phyloP scores from a whole-genome alignment of 2,113 vertebrate species.

The Laticauda laticaudata region DNA sequence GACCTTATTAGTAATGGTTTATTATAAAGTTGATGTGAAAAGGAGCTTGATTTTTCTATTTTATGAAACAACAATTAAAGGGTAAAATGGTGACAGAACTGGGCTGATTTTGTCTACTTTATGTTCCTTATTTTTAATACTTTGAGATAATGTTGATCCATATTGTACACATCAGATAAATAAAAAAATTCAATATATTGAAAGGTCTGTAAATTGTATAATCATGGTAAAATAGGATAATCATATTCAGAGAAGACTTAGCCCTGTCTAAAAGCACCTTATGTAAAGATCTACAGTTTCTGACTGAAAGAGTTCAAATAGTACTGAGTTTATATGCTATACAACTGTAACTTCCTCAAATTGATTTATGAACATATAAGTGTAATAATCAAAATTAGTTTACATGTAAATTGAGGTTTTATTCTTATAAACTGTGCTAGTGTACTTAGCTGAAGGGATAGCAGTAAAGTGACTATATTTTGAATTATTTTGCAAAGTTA shows the following conservation, averaged over 20 bases:
- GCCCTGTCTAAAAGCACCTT: background rate
- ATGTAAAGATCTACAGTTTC: background rate
- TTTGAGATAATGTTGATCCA: background rate
- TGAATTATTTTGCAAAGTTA: background rate
- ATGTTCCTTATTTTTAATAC: background rate
- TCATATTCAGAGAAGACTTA: background rate
- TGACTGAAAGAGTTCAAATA: background rate
- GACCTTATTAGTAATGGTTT: background rate
- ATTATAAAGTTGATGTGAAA: background rate
- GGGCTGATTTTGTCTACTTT: background rate
- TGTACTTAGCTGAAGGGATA: background rate
- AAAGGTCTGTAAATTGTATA: background rate
- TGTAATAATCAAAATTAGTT: background rate
- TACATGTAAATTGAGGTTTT: background rate
- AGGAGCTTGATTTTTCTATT: background rate
- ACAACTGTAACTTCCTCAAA: background rate
- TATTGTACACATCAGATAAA: background rate
- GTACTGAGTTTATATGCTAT: background rate
- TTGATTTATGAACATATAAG: background rate
- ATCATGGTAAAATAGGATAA: background rate
- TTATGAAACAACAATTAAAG: background rate
- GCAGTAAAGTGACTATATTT: background rate
- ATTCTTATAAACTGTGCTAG: background rate
- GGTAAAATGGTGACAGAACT: background rate
- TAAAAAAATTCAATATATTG: background rate